Conservation (phyloP, 2,888 invertebrate species). For the Anthrax anthrax region DNA sequence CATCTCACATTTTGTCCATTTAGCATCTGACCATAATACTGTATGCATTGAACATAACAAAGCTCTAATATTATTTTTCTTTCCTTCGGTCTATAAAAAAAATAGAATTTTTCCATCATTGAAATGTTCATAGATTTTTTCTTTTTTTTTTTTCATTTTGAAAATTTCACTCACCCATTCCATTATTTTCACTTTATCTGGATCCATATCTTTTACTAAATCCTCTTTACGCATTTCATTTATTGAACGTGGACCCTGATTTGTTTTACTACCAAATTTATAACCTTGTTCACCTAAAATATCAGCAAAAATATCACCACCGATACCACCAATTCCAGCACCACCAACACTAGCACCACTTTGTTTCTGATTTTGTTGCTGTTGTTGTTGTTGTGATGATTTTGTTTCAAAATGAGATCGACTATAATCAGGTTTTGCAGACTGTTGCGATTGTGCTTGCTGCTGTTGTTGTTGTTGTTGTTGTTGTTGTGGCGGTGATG, state of each 20-base stretch:
- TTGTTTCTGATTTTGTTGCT: neutral
- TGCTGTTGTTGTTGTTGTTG: conserved; percentile 15
- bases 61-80: conserved; percentile 91
- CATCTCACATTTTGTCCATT: conserved; percentile 92
- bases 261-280: conserved; percentile 55
- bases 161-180: conserved; percentile 50
- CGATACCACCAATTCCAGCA: too few species aligned
- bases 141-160: neutral
- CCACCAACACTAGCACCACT: neutral
- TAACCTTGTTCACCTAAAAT: conserved; percentile 82
- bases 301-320: conserved; percentile 71
- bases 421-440: conserved; percentile 40
- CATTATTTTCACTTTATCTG: conserved; percentile 67
- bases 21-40: conserved; percentile 83
- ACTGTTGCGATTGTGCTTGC: conserved; percentile 8
- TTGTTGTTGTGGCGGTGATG: neutral
- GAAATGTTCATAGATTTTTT: neutral
- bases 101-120: conserved; percentile 6
- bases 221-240: conserved; percentile 87
- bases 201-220: conserved; percentile 76
- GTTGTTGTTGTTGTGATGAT: conserved; percentile 12
- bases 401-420: conserved; percentile 52
- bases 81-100: conserved; percentile 68
- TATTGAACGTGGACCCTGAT: conserved; percentile 70
- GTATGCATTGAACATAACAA: conserved; percentile 86